Evolutionary conservation across 2,888 invertebrate genomes (phyloP), one percentile per base, ranked within the genome.

Genomic region (Lepidonotus clava): DNA sequence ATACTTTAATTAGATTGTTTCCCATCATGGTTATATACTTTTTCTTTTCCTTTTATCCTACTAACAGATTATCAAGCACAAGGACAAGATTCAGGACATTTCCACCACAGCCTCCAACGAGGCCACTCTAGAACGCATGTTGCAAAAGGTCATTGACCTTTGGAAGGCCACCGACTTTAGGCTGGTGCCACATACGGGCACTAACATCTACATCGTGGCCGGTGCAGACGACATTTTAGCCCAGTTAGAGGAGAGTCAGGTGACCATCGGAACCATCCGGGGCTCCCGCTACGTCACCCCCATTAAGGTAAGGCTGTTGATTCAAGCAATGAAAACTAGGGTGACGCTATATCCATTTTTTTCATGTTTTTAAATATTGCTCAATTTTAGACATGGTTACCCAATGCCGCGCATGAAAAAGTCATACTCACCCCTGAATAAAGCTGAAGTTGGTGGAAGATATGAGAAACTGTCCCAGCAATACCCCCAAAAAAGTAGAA

Each of bases 21-120:
- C n/a, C n/a, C n/a, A n/a, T n/a, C n/a, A n/a, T n/a, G n/a, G n/a
- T n/a, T n/a, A n/a, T n/a, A n/a, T 18, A 46, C 8, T 46, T 8
- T 46, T 46, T 8, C 8, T 46, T 46, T 18, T 46, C 18, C 46
- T 46, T 8, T 11, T 66, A 24, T 66, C 32, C 21, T 61, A 66
- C 24, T 88, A n/a, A n/a, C n/a, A 94, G 94, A 93, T 94, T 46
- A 92, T 92, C 89, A 92, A 92, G 86, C 92, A 93, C 87, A 94
- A 93, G 85, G 93, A 94, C 84, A 92, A 91, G 88, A 94, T 94
- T 34, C 93, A 94, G 88, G 94, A 94, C 87, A 93, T 94, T 86
- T 93, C 94, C 21, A 93, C 93, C 2, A 93, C 92, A 36, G 94
- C 94, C 84, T 93, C 93, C 85, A 94, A 94, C 90, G 94, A 94